Conservation (phyloP, 2,113 vertebrate genomes). For the Paramisgurnus dabryanus region DNA sequence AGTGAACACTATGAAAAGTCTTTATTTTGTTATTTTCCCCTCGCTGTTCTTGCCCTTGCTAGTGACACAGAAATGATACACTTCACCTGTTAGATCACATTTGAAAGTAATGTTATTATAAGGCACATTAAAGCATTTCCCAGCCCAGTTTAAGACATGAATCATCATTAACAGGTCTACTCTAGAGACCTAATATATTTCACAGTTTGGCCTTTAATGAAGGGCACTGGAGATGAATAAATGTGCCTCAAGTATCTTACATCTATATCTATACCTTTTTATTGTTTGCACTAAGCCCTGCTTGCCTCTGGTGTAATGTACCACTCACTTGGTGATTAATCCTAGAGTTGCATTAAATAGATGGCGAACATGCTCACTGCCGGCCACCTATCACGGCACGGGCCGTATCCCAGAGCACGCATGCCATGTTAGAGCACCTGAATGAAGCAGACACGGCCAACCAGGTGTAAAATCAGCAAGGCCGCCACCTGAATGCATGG, state of each 20-base stretch:
- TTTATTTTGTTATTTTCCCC: too few species aligned
- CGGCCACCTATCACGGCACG: constrained; percentile 33
- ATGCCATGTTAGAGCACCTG: constrained; percentile 38
- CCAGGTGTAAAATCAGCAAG: constrained; percentile 56
- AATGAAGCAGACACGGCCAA: constrained; percentile 45
- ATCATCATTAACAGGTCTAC: constrained; percentile 7
- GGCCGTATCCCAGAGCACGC: constrained; percentile 25
- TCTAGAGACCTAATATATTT: constrained; percentile 18
- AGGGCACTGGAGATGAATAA: constrained; percentile 29
- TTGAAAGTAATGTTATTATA: neutral
- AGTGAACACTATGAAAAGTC: too few species aligned
- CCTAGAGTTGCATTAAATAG: constrained; percentile 24
- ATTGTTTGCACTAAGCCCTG: constrained; percentile 4
- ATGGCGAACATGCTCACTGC: constrained; percentile 41
- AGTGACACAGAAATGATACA: neutral
- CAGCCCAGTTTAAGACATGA: neutral
- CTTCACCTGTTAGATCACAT: neutral
- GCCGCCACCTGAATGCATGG: constrained; percentile 42
- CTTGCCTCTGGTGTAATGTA: neutral
- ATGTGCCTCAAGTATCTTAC: neutral
- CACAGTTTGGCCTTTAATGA: constrained; percentile 31
- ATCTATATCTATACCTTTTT: neutral
- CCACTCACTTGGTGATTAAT: constrained; percentile 45
- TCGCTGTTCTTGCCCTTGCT: neutral
- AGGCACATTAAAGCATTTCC: constrained; percentile 7